phyloP scores from a whole-genome alignment of 2,888 invertebrate genomes.

The Epinotia ramella region DNA sequence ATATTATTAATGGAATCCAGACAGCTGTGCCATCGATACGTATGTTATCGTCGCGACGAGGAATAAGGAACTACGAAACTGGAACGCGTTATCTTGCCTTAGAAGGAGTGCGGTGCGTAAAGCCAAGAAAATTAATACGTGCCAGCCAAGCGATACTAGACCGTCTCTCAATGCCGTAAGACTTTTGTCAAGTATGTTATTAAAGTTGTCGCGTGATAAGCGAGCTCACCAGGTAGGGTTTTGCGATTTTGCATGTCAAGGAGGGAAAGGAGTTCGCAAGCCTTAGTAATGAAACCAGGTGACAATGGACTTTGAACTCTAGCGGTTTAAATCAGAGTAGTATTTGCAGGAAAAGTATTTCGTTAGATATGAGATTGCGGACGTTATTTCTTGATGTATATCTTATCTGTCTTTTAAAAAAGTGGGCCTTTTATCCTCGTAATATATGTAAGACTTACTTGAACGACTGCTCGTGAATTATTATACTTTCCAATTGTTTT shows the following conservation, averaged over 20 bases:
- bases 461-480: neutral
- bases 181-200: neutral
- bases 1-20: constrained; percentile 28
- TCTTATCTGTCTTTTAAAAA: constrained; percentile 10
- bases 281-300: constrained; percentile 14
- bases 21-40: constrained; percentile 13
- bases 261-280: constrained; percentile 16
- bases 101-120: constrained; percentile 28
- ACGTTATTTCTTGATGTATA: constrained; percentile 8
- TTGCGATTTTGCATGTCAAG: constrained; percentile 32
- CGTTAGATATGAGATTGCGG: neutral
- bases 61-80: constrained; percentile 29
- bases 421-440: neutral
- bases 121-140: constrained; percentile 1
- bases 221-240: constrained; percentile 27
- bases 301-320: constrained; percentile 5
- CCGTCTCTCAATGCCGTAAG: neutral
- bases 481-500: neutral
- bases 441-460: neutral
- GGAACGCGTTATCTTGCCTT: constrained; percentile 32
- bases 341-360: neutral
- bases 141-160: constrained; percentile 9
- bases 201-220: constrained; percentile 18
- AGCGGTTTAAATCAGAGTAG: neutral
- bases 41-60: constrained; percentile 14